A percentile compares a stretch with the other conserved stretches of the same genome.
phyloP scores from a whole-genome alignment of 2,113 vertebrate genomes.

The Anser brachyrhynchus region DNA sequence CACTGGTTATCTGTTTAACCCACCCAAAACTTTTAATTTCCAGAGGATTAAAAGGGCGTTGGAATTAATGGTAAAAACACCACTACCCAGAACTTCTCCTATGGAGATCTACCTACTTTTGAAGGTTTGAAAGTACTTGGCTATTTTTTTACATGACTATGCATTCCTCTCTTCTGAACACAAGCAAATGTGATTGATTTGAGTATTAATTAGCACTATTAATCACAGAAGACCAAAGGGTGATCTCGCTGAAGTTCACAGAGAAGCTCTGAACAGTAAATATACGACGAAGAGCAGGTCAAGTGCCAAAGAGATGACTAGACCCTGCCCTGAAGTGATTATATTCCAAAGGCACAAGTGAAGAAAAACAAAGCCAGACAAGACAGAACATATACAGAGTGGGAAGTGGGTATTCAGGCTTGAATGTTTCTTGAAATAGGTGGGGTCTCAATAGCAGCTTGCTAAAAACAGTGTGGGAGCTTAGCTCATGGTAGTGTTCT shows the following conservation, averaged over 20 bases:
- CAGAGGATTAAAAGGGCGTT: not conserved
- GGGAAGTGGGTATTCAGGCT: conserved; percentile 62
- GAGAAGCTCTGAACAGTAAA: conserved; percentile 21
- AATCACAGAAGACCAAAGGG: conserved; percentile 45
- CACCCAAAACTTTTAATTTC: not conserved
- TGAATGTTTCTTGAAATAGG: conserved; percentile 50
- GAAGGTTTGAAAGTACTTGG: not conserved
- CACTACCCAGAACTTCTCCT: not conserved
- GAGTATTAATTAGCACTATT: conserved; percentile 16
- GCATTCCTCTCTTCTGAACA: conserved; percentile 14
- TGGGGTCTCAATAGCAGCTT: conserved; percentile 51
- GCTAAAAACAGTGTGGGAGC: conserved; percentile 61
- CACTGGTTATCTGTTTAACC: not conserved
- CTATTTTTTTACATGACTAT: not conserved
- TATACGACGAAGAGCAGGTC: conserved; percentile 33
- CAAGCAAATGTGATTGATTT: conserved; percentile 44
- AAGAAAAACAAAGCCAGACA: conserved; percentile 47
- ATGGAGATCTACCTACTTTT: not conserved
- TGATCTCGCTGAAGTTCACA: conserved; percentile 6
- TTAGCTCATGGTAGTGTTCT: conserved; percentile 15
- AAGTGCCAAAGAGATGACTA: conserved; percentile 55
- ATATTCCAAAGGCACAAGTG: conserved; percentile 43
- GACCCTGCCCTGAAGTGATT: conserved; percentile 58
- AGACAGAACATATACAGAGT: conserved; percentile 58
- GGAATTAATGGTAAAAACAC: not conserved